Base-by-base conservation (phyloP, 2,888 invertebrate genomes). In the Plebejus argus region DNA sequence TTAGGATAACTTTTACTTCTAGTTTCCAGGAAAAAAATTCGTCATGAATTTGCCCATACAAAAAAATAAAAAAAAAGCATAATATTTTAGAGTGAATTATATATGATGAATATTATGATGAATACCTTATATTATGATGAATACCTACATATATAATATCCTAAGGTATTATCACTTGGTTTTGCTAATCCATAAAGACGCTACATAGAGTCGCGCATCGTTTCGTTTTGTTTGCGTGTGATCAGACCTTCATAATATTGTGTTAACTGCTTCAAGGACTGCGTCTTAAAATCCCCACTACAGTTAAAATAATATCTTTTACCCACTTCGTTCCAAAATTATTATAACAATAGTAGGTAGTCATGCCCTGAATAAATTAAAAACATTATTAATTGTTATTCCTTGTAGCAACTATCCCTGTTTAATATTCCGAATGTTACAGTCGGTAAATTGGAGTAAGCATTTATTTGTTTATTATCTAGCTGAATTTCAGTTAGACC, bases 401-500 rank as follows among this genome's bases (percentile, higher is more conserved):
- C 66, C 28, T 15, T 33, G 66, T 33, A 66, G 15, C 28, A 66
- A 66, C 66, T 33, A 66, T 33, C 18, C 66, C 28, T 18, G 66
- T 66, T 66, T 66, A 66, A 33, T 66, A 66, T 66, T 66, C 28
- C 1, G 66, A 33, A 66, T 33, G 23, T 23, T 66, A 66, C 28
- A 66, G 66, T 28, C 28, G 15, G 28, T 23, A 12, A 15, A 66
- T 33, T 66, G 15, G 18, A 66, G 28, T 66, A 6, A 66, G 66
- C 66, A 15, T 66, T 33, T 66, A 66, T 66, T 28, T 66, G 66
- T 66, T 66, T 66, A 66, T 33, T 66, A 15, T 66, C 28, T 66
- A 33, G 28, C 18, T 0, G 33, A 66, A 18, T 66, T 66, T 33
- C 66, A 28, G 66, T 66, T 33, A 66, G 66, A 66, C 66, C 66